A percentile compares a stretch with the other conserved stretches of the same genome.
These are phyloP conservation scores for Trogon melanurus DNA, from an alignment of 2,113 vertebrate genomes.

Conservation along the genomic window DNA sequence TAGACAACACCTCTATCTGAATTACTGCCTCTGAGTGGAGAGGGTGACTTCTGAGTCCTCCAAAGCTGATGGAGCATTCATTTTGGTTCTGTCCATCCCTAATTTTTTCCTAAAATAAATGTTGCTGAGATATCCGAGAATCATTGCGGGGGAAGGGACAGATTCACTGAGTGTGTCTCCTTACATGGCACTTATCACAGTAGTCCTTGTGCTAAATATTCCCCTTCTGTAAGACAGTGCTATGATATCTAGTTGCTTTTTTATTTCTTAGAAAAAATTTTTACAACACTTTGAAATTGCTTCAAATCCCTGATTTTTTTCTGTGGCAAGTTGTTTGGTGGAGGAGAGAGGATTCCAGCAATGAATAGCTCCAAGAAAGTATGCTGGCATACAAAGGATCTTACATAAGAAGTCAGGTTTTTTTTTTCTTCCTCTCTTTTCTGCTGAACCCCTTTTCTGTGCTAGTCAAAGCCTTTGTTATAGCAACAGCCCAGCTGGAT, in stretches of 20 bases:
- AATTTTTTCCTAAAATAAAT: conserved; percentile 29
- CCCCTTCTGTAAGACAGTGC: neutral
- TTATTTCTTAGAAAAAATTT: neutral
- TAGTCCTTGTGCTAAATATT: neutral
- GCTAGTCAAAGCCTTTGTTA: conserved; percentile 55
- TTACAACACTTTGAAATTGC: neutral
- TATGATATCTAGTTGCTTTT: neutral
- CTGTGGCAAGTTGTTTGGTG: neutral
- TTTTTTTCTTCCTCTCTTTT: neutral
- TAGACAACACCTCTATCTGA: neutral
- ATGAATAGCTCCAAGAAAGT: neutral
- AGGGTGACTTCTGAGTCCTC: neutral
- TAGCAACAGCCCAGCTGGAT: conserved; percentile 49
- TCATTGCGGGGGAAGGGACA: neutral
- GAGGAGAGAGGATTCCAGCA: neutral
- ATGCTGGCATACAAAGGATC: neutral
- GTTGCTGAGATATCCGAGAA: neutral
- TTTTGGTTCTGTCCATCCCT: neutral
- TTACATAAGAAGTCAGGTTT: neutral
- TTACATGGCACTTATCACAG: conserved; percentile 27
- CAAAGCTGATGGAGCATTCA: neutral
- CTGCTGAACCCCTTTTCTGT: conserved; percentile 4
- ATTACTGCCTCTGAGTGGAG: neutral
- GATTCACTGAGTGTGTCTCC: neutral
- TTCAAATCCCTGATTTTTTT: neutral